A percentile compares a stretch with the other conserved stretches of the same genome.
Conservation (phyloP, 2,113 vertebrate genomes). For the Aix galericulata region DNA sequence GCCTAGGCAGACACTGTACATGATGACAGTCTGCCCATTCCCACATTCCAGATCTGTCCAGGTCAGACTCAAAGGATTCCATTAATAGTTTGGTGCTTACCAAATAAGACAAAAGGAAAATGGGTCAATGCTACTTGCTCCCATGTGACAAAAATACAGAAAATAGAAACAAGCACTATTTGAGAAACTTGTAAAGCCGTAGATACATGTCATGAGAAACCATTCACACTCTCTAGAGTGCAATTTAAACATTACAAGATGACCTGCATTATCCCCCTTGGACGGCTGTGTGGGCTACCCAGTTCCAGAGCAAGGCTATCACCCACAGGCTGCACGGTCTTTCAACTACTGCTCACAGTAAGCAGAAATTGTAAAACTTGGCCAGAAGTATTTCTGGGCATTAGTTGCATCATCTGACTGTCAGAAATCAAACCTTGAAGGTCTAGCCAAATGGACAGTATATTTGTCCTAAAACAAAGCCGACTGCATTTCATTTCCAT, state of each 20-base stretch:
- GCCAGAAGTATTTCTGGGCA: not conserved
- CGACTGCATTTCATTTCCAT: not conserved
- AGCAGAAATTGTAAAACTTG: constrained; percentile 21
- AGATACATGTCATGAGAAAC: constrained; percentile 68
- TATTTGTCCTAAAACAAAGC: not conserved
- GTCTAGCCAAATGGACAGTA: not conserved
- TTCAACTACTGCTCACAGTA: not conserved
- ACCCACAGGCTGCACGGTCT: not conserved
- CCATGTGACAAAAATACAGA: constrained; percentile 63
- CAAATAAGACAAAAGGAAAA: constrained; percentile 41
- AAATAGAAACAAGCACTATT: constrained; percentile 60
- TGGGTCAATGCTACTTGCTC: constrained; percentile 43
- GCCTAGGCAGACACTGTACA: not conserved
- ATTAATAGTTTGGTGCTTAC: constrained; percentile 62
- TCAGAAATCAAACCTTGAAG: not conserved
- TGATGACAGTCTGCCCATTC: constrained; percentile 13
- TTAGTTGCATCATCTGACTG: not conserved
- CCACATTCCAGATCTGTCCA: constrained; percentile 40
- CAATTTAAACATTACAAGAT: constrained; percentile 9
- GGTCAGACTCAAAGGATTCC: constrained; percentile 51
- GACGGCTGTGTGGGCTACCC: not conserved
- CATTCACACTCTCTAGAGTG: constrained; percentile 27
- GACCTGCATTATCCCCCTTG: constrained; percentile 25
- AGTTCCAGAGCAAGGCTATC: not conserved
- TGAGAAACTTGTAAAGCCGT: constrained; percentile 62